Evolutionary conservation across 2,888 invertebrate species (phyloP).

Genomic region (Emmelina monodactyla): DNA sequence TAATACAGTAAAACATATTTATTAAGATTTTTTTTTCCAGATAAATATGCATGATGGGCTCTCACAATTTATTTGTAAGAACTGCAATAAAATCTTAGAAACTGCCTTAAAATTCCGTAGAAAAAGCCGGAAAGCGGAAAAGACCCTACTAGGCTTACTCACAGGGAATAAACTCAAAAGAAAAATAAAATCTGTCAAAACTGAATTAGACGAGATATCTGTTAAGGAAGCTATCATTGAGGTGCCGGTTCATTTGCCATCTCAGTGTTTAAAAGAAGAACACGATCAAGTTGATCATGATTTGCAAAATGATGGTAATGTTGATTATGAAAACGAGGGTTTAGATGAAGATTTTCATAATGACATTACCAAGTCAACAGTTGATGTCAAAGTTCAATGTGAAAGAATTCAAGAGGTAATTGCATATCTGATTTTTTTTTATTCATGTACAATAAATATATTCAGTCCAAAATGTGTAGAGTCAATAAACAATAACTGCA

Average conservation of each 20-base stretch:
- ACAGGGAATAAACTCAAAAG: conserved; percentile 20
- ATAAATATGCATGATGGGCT: conserved; percentile 39
- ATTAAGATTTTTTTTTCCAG: conserved; percentile 21
- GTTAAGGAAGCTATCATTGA: conserved; percentile 4
- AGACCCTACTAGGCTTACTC: conserved; percentile 23
- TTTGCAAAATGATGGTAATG: conserved; percentile 21
- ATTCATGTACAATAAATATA: too few species aligned
- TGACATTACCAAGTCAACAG: too few species aligned
- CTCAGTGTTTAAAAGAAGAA: too few species aligned
- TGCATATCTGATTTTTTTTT: too few species aligned
- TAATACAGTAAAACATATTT: neutral
- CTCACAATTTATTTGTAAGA: conserved; percentile 39
- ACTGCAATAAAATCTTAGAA: conserved; percentile 28
- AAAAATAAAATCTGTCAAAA: conserved; percentile 13
- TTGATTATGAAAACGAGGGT: conserved; percentile 22
- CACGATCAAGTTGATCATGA: conserved; percentile 18
- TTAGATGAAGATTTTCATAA: conserved; percentile 15
- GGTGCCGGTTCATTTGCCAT: conserved; percentile 13
- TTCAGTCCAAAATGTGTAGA: too few species aligned
- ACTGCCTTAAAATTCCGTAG: conserved; percentile 31
- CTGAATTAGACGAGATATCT: neutral
- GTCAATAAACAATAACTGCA: too few species aligned
- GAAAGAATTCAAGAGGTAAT: too few species aligned
- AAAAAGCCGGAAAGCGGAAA: conserved; percentile 32
- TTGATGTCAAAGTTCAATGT: neutral